phyloP scores from a whole-genome alignment of 92 coral and sea anemone genomes.

The Ricordea florida region DNA sequence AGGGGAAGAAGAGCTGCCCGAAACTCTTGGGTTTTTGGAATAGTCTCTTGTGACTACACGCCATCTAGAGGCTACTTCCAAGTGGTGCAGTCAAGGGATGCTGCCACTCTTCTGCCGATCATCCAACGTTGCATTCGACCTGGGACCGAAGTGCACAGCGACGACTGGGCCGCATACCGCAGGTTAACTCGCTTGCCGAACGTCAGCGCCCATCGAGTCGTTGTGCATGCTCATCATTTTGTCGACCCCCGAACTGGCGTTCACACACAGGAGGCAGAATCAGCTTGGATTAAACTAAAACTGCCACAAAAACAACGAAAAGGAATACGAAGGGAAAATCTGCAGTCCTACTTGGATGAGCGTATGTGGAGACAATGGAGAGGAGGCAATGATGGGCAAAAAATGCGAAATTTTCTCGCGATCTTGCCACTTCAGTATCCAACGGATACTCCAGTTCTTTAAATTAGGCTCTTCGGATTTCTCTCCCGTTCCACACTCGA shows the following conservation, averaged over 20 bases:
- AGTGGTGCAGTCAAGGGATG: neutral
- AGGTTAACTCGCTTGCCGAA: neutral
- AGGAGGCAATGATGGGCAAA: neutral
- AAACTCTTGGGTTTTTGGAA: neutral
- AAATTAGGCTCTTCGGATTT: too few species aligned
- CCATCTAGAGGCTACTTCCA: neutral
- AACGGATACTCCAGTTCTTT: neutral
- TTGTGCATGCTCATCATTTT: neutral
- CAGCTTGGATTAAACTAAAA: too few species aligned
- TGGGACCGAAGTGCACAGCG: too few species aligned
- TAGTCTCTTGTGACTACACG: neutral
- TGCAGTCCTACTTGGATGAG: too few species aligned
- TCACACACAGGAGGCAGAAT: too few species aligned
- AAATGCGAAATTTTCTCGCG: neutral
- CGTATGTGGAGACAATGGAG: neutral
- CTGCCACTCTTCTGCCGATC: neutral
- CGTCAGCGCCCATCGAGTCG: neutral
- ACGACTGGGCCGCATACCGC: neutral
- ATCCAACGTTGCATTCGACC: neutral
- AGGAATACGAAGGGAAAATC: too few species aligned
- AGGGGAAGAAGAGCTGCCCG: neutral
- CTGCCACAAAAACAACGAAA: too few species aligned
- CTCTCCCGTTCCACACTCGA: too few species aligned
- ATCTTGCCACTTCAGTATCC: neutral
- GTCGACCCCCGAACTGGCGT: neutral